Conservation (phyloP, 2,113 vertebrate genomes). For the Rhodinocichla rosea region DNA sequence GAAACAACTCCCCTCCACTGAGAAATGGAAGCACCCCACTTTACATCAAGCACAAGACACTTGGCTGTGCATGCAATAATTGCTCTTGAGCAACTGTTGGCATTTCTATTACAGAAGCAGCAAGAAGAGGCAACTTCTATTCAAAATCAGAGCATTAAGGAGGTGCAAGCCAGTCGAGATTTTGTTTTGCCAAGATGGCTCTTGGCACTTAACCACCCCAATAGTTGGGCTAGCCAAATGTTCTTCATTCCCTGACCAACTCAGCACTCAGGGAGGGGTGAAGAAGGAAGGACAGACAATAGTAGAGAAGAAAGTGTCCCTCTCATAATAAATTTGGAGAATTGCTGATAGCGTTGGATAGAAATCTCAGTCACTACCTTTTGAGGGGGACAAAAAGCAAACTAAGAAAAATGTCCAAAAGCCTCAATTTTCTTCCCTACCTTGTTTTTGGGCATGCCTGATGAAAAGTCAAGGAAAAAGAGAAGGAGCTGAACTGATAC, state of each 20-base stretch:
- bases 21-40: neutral
- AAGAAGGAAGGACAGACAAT: neutral
- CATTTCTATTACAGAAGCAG: constrained; percentile 7
- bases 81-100: neutral
- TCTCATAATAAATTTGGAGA: constrained; percentile 17
- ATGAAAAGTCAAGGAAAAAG: neutral
- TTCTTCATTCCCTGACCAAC: neutral
- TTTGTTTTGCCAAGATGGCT: neutral
- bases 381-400: neutral
- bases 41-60: neutral
- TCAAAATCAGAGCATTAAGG: neutral
- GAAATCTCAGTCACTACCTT: neutral
- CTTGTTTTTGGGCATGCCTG: neutral
- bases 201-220: neutral
- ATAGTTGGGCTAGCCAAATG: neutral
- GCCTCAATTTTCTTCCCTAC: neutral
- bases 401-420: neutral
- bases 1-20: neutral
- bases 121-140: neutral
- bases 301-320: neutral
- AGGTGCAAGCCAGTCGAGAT: neutral
- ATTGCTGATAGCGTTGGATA: neutral
- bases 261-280: neutral
- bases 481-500: neutral
- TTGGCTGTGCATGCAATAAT: neutral